phyloP scores from a whole-genome alignment of 1,140 invertebrate genomes.

The Chlorops oryzae region DNA sequence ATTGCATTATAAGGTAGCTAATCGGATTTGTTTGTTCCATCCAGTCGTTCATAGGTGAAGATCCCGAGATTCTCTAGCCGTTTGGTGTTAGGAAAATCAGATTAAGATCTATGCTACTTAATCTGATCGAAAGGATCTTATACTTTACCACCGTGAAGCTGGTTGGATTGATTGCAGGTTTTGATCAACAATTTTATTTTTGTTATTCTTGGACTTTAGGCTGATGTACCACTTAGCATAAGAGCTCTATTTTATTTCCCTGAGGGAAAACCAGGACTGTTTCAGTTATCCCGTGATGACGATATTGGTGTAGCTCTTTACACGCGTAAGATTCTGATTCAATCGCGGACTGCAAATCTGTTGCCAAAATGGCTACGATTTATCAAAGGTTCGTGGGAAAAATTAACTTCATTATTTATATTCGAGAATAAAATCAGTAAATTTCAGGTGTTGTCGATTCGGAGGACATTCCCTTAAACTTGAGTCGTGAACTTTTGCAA shows the following conservation, averaged over 20 bases:
- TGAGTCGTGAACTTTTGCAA: constrained; percentile 91
- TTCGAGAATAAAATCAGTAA: constrained; percentile 7
- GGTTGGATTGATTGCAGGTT: no score
- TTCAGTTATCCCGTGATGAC: constrained; percentile 82
- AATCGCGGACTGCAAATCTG: constrained; percentile 83
- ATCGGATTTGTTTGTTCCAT: constrained; percentile 23
- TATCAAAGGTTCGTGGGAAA: constrained; percentile 76
- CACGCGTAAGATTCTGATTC: constrained; percentile 83
- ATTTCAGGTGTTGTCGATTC: constrained; percentile 80
- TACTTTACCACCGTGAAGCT: no score
- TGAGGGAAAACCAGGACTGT: constrained; percentile 79
- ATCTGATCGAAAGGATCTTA: no score
- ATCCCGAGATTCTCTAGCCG: no score
- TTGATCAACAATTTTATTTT: no score
- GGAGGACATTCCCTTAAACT: constrained; percentile 95
- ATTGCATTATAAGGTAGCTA: constrained; percentile 66
- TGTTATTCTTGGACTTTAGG: constrained; percentile 33
- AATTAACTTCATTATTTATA: not conserved
- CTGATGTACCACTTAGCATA: constrained; percentile 88
- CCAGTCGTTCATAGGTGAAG: not conserved
- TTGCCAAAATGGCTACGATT: constrained; percentile 93
- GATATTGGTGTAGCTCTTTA: constrained; percentile 82
- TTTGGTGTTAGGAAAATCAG: no score
- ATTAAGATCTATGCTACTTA: no score
- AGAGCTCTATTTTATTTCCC: constrained; percentile 89